Evolutionary conservation across 1,140 invertebrate species (phyloP).

Genomic region (Glomeris maerens): DNA sequence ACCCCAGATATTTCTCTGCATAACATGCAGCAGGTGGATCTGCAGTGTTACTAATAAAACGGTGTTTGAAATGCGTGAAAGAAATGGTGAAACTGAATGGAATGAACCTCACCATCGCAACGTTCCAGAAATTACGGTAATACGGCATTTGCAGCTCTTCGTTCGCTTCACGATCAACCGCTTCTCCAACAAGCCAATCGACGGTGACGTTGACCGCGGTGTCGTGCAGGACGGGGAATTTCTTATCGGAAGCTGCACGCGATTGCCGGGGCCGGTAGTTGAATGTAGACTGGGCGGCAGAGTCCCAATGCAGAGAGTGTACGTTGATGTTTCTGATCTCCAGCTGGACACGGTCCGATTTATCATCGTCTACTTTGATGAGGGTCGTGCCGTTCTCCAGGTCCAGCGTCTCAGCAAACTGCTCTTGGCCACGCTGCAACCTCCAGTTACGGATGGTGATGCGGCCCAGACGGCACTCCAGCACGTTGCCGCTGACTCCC

Average conservation of each 20-base stretch:
- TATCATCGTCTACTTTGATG: conserved; percentile 11
- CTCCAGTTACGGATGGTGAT: conserved; percentile 47
- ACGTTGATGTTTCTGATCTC: conserved; percentile 74
- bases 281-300: too few species aligned
- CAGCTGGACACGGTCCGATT: conserved; percentile 14
- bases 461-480: conserved; percentile 84
- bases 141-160: conserved; percentile 3
- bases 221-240: conserved; percentile 61
- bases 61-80: too few species aligned
- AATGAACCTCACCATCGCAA: too few species aligned
- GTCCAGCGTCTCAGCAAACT: neutral
- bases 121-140: too few species aligned
- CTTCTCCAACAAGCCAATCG: conserved; percentile 18
- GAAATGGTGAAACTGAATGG: too few species aligned
- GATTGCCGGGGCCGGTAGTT: too few species aligned
- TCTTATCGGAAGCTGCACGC: conserved; percentile 36
- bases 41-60: too few species aligned
- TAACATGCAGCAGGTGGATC: too few species aligned
- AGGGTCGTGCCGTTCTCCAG: conserved; percentile 3
- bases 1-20: too few species aligned
- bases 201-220: conserved; percentile 56
- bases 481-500: conserved; percentile 59
- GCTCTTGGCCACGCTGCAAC: conserved; percentile 19
- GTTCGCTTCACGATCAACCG: conserved; percentile 5
- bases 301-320: too few species aligned